Evolutionary conservation across 2,888 invertebrate genomes (phyloP).

Genomic region (Lepidocyrtinus sp.): DNA sequence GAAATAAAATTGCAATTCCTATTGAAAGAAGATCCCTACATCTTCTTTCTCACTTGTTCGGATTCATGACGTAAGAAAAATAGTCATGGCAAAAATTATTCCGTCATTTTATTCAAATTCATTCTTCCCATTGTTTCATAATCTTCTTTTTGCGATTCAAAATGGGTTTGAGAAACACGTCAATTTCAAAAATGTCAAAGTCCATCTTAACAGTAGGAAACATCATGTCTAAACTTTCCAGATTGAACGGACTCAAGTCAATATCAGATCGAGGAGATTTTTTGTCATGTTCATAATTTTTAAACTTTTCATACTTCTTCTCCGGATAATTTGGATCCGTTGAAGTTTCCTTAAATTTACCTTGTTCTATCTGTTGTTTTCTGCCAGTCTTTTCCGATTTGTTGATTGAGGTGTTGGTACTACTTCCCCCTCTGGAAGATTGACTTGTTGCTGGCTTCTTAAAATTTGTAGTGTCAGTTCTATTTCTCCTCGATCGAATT

Average conservation of each 20-base stretch:
- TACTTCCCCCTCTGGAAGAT: background rate
- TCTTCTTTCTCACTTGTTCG: too few relatives aligned
- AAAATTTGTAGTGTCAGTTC: background rate
- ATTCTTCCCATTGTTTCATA: too few relatives aligned
- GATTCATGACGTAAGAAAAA: too few relatives aligned
- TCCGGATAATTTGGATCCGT: too few relatives aligned
- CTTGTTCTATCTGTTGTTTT: background rate
- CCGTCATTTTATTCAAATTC: too few relatives aligned
- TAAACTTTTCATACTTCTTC: too few relatives aligned
- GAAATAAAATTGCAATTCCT: too few relatives aligned
- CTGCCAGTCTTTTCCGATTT: slow-evolving; percentile 38
- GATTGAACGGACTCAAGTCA: background rate
- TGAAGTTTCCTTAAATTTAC: too few relatives aligned
- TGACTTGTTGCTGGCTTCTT: slow-evolving; percentile 4
- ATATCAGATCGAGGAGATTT: too few relatives aligned
- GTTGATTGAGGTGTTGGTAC: slow-evolving; percentile 14
- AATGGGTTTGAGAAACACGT: slow-evolving; percentile 58
- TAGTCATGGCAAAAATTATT: too few relatives aligned
- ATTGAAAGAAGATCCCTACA: too few relatives aligned
- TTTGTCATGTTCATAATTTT: too few relatives aligned
- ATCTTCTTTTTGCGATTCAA: background rate
- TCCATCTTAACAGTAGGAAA: slow-evolving; percentile 54
- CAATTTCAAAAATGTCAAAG: slow-evolving; percentile 63
- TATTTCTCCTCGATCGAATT: slow-evolving; percentile 19
- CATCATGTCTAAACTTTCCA: background rate